Conservation (phyloP, 2,113 vertebrate genomes). For the Theristicus caerulescens region DNA sequence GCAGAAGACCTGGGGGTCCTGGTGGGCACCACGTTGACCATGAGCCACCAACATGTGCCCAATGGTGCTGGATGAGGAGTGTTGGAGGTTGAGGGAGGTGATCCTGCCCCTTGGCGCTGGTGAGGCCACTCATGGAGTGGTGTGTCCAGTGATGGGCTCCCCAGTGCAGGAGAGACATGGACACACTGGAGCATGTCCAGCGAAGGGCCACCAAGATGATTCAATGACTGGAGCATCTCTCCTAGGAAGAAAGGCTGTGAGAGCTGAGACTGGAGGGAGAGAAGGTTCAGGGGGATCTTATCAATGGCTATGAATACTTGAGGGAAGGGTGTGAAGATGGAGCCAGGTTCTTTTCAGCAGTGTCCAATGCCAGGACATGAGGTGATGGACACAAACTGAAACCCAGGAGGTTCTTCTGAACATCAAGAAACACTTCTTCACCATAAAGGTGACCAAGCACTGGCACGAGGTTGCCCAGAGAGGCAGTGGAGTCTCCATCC, state of each 20-base stretch:
- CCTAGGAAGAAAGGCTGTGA: neutral
- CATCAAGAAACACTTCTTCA: neutral
- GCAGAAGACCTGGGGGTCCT: neutral
- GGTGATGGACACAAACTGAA: neutral
- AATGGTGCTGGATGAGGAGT: neutral
- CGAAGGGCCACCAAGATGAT: neutral
- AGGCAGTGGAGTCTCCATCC: neutral
- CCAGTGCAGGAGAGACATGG: accelerated
- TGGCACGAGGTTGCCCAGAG: neutral
- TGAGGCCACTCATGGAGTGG: neutral
- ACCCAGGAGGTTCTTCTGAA: neutral
- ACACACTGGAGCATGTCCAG: accelerated
- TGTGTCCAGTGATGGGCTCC: neutral
- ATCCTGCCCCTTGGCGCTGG: accelerated
- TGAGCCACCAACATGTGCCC: accelerated
- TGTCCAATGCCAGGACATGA: accelerated
- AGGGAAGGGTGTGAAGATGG: too few relatives aligned
- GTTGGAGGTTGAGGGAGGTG: neutral
- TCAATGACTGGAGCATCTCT: neutral
- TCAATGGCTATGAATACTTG: neutral
- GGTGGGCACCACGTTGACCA: accelerated
- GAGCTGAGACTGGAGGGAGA: neutral
- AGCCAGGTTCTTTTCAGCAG: neutral
- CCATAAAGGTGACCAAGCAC: accelerated
- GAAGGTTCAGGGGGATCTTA: too few relatives aligned